These are phyloP conservation scores for Nomada goodeniana DNA, from an alignment of 2,888 invertebrate species.

Conservation along the genomic window DNA sequence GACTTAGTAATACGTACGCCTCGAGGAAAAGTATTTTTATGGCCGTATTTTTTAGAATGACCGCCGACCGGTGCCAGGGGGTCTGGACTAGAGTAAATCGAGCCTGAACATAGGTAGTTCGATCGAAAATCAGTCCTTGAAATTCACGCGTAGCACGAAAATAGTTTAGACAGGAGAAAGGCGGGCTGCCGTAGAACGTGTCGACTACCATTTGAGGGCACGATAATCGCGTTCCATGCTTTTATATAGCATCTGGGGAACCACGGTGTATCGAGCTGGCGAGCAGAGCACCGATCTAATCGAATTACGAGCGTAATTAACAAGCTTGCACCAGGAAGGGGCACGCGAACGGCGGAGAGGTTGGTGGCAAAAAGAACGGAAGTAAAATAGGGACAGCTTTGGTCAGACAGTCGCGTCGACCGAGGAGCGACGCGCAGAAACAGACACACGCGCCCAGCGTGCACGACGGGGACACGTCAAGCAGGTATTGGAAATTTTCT, in stretches of 20 bases:
- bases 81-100: conserved; percentile 24
- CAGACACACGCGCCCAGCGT: no score
- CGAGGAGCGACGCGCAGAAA: background rate
- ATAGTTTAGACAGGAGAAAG: conserved; percentile 16
- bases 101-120: conserved; percentile 7
- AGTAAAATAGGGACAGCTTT: conserved; percentile 22
- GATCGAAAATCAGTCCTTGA: conserved; percentile 34
- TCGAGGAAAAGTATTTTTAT: conserved; percentile 18
- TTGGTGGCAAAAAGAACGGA: background rate
- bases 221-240: conserved; percentile 2
- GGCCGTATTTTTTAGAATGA: conserved; percentile 28
- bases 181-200: background rate
- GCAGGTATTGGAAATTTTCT: conserved; percentile 49
- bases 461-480: background rate
- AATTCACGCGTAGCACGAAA: conserved; percentile 8
- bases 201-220: background rate
- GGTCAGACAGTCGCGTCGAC: conserved; percentile 6
- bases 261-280: background rate
- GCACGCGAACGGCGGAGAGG: background rate
- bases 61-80: conserved; percentile 13
- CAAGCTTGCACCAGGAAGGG: background rate
- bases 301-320: background rate
- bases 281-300: background rate
- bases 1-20: background rate
- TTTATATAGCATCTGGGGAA: background rate